These are phyloP conservation scores for Dipus sagitta DNA, from an alignment of 2,797 vertebrate genomes.

Conservation along the genomic window DNA sequence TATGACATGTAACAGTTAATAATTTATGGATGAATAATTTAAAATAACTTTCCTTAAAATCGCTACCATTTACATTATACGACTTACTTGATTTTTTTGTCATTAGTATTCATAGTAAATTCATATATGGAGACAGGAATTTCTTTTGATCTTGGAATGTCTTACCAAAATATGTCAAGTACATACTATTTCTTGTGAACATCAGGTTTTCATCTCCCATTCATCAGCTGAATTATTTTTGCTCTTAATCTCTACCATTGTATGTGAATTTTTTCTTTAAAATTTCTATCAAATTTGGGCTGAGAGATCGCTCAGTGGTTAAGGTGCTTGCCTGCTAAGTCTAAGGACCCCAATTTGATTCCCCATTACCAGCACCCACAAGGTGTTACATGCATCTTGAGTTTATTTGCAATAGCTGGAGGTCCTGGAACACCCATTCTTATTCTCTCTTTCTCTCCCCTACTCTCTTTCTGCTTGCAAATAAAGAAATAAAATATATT, in stretches of 20 bases:
- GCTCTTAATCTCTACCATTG: neutral
- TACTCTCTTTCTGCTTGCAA: no score
- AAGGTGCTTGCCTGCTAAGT: no score
- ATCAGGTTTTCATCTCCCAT: neutral
- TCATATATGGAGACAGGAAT: neutral
- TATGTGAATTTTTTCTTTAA: neutral
- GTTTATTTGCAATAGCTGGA: no score
- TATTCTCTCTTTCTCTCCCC: no score
- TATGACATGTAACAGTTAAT: neutral
- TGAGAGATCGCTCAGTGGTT: no score
- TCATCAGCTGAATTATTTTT: neutral
- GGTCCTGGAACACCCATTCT: no score
- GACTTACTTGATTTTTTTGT: neutral
- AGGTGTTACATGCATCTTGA: no score
- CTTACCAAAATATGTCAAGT: neutral
- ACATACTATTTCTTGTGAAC: neutral
- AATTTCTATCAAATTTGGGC: neutral
- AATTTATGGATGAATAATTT: constrained; percentile 4
- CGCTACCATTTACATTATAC: neutral
- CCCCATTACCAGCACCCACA: no score
- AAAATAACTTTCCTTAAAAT: constrained; percentile 49
- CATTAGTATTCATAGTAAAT: neutral
- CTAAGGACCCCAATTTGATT: no score
- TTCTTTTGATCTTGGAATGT: neutral
- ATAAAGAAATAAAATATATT: no score